Evolutionary conservation across 2,888 invertebrate genomes (phyloP).

Genomic region (Galerucella calmariensis): DNA sequence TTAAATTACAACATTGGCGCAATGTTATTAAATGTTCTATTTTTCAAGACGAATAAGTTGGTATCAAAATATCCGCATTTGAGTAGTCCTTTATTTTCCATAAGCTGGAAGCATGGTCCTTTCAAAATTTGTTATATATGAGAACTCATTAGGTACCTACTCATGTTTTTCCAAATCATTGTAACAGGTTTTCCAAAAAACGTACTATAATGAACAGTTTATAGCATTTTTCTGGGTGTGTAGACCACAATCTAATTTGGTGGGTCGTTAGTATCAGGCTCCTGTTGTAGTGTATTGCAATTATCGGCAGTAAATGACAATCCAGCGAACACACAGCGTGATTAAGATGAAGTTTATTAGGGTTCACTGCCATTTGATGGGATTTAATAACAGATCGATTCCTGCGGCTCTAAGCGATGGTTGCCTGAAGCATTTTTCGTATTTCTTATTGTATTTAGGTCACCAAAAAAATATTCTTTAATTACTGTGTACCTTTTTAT

Average conservation of each 20-base stretch:
- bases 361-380: constrained; percentile 34
- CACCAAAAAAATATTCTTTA: background rate
- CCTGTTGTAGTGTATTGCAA: constrained; percentile 22
- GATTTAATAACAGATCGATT: constrained; percentile 33
- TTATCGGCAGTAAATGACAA: constrained; percentile 33
- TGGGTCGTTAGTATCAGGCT: constrained; percentile 6
- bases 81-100: too few species aligned
- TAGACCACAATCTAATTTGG: constrained; percentile 2
- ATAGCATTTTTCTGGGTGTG: constrained; percentile 17
- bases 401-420: background rate
- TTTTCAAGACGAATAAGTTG: too few species aligned
- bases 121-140: too few species aligned
- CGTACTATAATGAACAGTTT: background rate
- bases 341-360: constrained; percentile 35
- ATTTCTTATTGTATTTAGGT: background rate
- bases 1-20: too few species aligned
- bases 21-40: too few species aligned
- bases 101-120: too few species aligned
- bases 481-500: too few species aligned
- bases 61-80: too few species aligned
- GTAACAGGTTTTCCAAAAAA: background rate
- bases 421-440: background rate
- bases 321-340: constrained; percentile 30
- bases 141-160: background rate
- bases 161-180: background rate